phyloP scores from a whole-genome alignment of 2,113 vertebrate species.

The Grallaria varia region DNA sequence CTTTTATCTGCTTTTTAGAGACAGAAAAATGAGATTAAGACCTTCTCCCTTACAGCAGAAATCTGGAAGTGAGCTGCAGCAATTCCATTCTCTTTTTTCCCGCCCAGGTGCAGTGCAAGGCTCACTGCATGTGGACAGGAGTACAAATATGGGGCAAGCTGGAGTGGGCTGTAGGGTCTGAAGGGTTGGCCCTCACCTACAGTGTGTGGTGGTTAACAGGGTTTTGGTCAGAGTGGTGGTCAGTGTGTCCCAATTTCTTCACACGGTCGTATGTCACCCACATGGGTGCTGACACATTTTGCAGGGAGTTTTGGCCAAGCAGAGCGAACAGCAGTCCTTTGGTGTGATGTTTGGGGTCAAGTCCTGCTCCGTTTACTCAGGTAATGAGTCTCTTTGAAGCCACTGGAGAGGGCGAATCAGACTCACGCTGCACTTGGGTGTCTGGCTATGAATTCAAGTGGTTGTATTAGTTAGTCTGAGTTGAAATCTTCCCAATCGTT shows the following conservation, averaged over 20 bases:
- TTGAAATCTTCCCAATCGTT: neutral
- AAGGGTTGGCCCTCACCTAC: neutral
- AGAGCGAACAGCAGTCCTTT: neutral
- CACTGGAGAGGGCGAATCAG: neutral
- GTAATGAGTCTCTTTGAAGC: neutral
- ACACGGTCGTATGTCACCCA: neutral
- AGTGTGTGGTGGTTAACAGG: rapidly evolving
- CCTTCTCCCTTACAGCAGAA: neutral
- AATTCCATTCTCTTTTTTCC: neutral
- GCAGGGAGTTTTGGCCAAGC: neutral
- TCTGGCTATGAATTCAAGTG: neutral
- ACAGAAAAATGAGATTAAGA: neutral
- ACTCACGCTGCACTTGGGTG: neutral
- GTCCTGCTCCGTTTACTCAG: neutral
- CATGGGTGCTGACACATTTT: neutral
- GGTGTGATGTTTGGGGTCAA: neutral
- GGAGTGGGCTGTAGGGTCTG: neutral
- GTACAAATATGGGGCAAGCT: neutral
- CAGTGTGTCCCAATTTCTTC: neutral
- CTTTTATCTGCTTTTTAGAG: neutral
- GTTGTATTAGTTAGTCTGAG: neutral
- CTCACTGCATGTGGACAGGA: neutral
- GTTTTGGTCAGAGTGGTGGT: neutral
- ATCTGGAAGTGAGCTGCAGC: neutral
- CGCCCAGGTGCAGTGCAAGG: neutral